Evolutionary conservation across 2,888 invertebrate species (phyloP), one percentile per base, ranked within the genome.

Genomic region (Baccha elongata): DNA sequence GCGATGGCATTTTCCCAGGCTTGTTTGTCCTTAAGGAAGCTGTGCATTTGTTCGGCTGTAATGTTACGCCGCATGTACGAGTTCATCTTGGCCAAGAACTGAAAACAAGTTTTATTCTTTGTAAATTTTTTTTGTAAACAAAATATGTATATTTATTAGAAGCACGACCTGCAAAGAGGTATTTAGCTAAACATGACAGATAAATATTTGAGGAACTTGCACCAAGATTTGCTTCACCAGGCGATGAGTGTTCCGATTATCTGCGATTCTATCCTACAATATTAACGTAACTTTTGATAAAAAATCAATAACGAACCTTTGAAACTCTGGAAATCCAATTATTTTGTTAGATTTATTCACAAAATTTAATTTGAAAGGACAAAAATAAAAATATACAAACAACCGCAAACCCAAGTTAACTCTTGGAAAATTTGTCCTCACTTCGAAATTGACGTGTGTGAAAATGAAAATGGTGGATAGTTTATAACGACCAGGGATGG

Each of bases 1-100:
- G 94, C 93, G 85, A 98, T 94, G 64, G 94, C 94, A 87, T 94
- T 93, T 91, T 98, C 98, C 93, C 96, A 97, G 87, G 94, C 93
- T 88, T 90, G 90, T 68, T 90, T 90, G 84, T 90, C 90, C 84
- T 89, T 89, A 11, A 89, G 85, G 55, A 90, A 90, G 64, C 88
- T 87, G 69, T 89, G 88, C 87, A 90, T 88, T 73, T 89, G 88
- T 68, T 90, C 90, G 21, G 87, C 84, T 11, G 81, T 71, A 26
- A 79, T 73, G 19, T 86, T 84, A 42, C 86, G 86, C 62, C 87
- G 85, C 64, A 87, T 86, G 29, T 86, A 87, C 7, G 87, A 87
- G 75, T 87, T 87, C 86, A 87, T 86, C 53, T 40, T 71, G 7
- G 7, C 15, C 26, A 6, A 44, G 42, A 81, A 71, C 75, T 81